Evolutionary conservation across 2,113 vertebrate genomes (phyloP).

Genomic region (Nematolebias whitei): DNA sequence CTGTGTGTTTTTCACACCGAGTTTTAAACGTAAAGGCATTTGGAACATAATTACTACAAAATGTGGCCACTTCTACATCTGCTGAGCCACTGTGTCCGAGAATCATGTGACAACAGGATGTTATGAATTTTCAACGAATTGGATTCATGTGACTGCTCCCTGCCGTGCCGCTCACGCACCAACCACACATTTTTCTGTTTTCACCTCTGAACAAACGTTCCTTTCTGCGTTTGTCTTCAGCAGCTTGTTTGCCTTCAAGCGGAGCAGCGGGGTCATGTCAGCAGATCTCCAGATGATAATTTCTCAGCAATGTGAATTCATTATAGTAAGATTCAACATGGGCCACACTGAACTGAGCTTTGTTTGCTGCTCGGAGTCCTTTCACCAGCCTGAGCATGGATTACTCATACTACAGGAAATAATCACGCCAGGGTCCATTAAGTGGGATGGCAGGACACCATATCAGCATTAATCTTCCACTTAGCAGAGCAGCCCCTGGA

Average conservation of each 20-base stretch:
- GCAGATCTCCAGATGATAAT: slow-evolving; percentile 48
- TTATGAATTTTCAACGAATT: slow-evolving; percentile 41
- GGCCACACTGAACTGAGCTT: slow-evolving; percentile 57
- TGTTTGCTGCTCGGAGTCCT: slow-evolving; percentile 55
- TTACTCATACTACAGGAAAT: slow-evolving; percentile 78
- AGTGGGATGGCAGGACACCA: slow-evolving; percentile 77
- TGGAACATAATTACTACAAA: neutral
- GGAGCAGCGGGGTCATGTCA: slow-evolving; percentile 28
- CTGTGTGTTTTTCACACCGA: neutral
- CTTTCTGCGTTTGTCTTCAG: slow-evolving; percentile 31
- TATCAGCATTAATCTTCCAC: slow-evolving; percentile 81
- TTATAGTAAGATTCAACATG: slow-evolving; percentile 40
- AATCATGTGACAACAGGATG: slow-evolving; percentile 40
- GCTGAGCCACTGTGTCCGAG: slow-evolving; percentile 1
- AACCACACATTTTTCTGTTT: slow-evolving; percentile 20
- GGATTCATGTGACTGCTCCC: slow-evolving; percentile 20
- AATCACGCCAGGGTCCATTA: slow-evolving; percentile 80
- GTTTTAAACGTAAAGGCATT: slow-evolving; percentile 2
- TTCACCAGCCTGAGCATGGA: slow-evolving; percentile 63
- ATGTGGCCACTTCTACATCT: slow-evolving; percentile 22
- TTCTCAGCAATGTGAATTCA: slow-evolving; percentile 56
- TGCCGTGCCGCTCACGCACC: slow-evolving; percentile 11
- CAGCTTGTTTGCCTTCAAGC: slow-evolving; percentile 20
- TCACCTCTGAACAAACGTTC: slow-evolving; percentile 31
- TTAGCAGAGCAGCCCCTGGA: slow-evolving; percentile 71